phyloP scores from a whole-genome alignment of 1,140 invertebrate genomes.

The Apocrypta bakeri region DNA sequence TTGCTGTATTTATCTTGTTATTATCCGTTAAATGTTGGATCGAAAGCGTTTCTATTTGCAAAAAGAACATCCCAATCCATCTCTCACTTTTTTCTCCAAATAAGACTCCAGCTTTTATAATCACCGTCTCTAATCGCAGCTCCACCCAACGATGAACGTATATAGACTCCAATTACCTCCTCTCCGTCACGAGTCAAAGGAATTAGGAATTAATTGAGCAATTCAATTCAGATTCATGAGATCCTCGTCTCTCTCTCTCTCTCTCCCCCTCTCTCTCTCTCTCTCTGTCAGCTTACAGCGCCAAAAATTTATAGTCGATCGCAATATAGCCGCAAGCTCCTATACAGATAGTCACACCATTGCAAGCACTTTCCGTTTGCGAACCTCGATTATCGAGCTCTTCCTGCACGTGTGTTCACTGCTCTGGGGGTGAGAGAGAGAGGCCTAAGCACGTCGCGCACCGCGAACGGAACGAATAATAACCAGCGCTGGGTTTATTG shows the following conservation, averaged over 20 bases:
- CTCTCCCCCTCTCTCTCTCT: not conserved
- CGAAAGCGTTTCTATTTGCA: too few relatives aligned
- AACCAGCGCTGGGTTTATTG: conserved; percentile 39
- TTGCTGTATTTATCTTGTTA: too few relatives aligned
- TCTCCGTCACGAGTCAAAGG: not conserved
- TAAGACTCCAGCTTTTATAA: not conserved
- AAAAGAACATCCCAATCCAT: too few relatives aligned
- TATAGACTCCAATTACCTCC: conserved; percentile 27
- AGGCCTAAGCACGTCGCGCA: conserved; percentile 16
- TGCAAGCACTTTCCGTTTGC: not conserved
- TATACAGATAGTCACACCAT: not conserved
- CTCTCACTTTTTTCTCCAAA: not conserved
- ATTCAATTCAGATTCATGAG: conserved; percentile 49
- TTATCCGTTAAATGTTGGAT: too few relatives aligned
- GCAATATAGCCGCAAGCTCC: not conserved
- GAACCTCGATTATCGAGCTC: conserved; percentile 11
- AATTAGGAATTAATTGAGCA: conserved; percentile 50
- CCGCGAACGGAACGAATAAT: conserved; percentile 42
- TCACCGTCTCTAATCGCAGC: not conserved
- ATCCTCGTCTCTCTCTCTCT: not conserved
- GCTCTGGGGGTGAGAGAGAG: too few relatives aligned
- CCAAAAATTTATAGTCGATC: conserved; percentile 41
- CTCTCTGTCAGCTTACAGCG: not conserved
- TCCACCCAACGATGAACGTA: not conserved
- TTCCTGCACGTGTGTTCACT: not conserved